These are phyloP conservation scores for Laspeyria flexula DNA, from an alignment of 2,888 invertebrate species.

Conservation along the genomic window DNA sequence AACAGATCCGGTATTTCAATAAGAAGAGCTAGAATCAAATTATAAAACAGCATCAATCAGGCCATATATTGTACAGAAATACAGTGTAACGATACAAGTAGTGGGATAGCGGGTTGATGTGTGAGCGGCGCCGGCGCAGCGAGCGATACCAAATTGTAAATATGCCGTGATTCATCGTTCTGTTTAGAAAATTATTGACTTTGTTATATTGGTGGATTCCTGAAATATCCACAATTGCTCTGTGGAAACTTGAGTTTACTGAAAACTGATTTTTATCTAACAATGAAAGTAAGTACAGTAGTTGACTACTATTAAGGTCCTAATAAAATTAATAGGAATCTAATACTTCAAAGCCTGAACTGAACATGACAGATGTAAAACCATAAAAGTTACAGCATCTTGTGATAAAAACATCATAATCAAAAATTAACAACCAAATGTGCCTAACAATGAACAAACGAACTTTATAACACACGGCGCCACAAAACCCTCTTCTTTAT, in stretches of 20 bases:
- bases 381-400: too few species aligned
- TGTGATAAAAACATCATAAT: not conserved
- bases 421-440: not conserved
- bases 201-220: constrained; percentile 32
- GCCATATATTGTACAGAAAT: constrained; percentile 31
- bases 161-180: constrained; percentile 58
- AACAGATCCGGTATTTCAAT: constrained; percentile 1
- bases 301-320: not conserved
- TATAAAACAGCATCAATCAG: constrained; percentile 5
- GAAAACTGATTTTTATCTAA: not conserved
- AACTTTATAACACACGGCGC: not conserved
- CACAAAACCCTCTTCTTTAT: not conserved
- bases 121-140: constrained; percentile 43
- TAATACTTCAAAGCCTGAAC: too few species aligned
- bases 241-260: not conserved
- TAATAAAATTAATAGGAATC: too few species aligned
- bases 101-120: constrained; percentile 39
- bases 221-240: constrained; percentile 23
- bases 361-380: too few species aligned
- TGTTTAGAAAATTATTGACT: constrained; percentile 59
- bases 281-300: not conserved
- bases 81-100: constrained; percentile 38
- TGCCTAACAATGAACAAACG: not conserved
- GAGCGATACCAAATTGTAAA: constrained; percentile 45
- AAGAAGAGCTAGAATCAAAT: not conserved